Conservation (phyloP, 2,888 invertebrate genomes). For the Drosophila limbata region DNA sequence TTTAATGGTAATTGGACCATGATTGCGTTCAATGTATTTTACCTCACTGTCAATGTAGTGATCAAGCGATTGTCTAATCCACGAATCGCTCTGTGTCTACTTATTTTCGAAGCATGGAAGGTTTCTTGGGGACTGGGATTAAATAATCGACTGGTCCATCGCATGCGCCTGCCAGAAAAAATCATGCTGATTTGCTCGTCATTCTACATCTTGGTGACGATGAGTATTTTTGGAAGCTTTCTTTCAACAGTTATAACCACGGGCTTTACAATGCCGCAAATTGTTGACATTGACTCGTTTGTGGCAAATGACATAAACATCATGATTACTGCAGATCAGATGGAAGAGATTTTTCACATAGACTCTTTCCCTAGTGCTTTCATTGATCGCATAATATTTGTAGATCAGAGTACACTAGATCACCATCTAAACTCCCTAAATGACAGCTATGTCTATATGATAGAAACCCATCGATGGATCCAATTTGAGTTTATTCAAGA, state of each 20-base stretch:
- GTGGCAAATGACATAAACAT: conserved; percentile 4
- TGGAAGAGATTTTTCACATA: not conserved
- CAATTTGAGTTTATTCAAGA: conserved; percentile 22
- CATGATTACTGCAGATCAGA: not conserved
- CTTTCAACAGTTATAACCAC: not conserved
- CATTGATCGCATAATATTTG: not conserved
- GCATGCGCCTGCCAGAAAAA: conserved; percentile 1
- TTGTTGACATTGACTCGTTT: conserved; percentile 21
- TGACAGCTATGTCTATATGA: conserved; percentile 14
- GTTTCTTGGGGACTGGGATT: not conserved
- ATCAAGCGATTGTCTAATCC: conserved; percentile 1
- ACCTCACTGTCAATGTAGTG: not conserved
- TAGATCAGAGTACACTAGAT: not conserved
- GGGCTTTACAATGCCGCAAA: conserved; percentile 6
- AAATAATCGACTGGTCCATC: not conserved
- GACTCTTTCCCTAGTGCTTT: not conserved
- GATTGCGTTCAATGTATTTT: not conserved
- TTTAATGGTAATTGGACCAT: not conserved
- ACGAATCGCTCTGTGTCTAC: not conserved
- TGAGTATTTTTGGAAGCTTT: not conserved
- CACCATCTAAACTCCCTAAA: conserved; percentile 5
- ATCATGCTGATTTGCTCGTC: not conserved
- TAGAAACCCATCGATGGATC: not conserved
- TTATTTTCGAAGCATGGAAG: not conserved
- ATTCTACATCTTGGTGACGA: not conserved